These are phyloP conservation scores for Poecile montanus DNA, from an alignment of 2,797 vertebrate genomes.

Conservation along the genomic window DNA sequence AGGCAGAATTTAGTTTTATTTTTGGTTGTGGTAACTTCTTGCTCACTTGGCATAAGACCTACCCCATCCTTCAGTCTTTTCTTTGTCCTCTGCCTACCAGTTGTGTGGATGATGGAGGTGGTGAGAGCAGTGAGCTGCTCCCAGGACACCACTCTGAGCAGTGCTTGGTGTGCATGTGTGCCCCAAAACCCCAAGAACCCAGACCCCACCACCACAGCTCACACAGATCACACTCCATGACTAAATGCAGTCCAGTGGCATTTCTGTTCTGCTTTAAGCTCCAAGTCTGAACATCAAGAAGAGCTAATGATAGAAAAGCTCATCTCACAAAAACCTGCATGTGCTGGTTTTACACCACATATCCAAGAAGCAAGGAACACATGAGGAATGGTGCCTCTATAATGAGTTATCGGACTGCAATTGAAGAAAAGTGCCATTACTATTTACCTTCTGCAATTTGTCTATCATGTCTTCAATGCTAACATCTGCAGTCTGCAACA, in stretches of 20 bases:
- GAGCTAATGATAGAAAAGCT: not conserved
- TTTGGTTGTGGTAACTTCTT: not conserved
- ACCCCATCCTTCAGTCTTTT: not conserved
- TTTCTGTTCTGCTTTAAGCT: not conserved
- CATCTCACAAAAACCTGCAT: not conserved
- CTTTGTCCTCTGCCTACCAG: not conserved
- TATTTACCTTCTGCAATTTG: constrained; percentile 91
- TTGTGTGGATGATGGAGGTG: not conserved
- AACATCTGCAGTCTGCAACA: constrained; percentile 86
- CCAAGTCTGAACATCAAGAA: not conserved
- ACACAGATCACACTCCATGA: not conserved
- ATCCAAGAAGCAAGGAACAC: not conserved
- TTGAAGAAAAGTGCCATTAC: not conserved
- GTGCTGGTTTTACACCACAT: not conserved
- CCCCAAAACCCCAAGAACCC: not conserved
- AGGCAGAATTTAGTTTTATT: not conserved
- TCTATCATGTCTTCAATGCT: constrained; percentile 97
- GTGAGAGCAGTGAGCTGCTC: not conserved
- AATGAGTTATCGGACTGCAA: not conserved
- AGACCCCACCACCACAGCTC: not conserved
- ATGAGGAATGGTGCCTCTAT: not conserved
- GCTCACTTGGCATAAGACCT: accelerated
- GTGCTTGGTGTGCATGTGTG: accelerated
- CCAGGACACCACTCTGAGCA: not conserved
- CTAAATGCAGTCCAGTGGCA: not conserved